phyloP scores from a whole-genome alignment of 2,797 vertebrate genomes.

The Parotocinclus haroldoi region DNA sequence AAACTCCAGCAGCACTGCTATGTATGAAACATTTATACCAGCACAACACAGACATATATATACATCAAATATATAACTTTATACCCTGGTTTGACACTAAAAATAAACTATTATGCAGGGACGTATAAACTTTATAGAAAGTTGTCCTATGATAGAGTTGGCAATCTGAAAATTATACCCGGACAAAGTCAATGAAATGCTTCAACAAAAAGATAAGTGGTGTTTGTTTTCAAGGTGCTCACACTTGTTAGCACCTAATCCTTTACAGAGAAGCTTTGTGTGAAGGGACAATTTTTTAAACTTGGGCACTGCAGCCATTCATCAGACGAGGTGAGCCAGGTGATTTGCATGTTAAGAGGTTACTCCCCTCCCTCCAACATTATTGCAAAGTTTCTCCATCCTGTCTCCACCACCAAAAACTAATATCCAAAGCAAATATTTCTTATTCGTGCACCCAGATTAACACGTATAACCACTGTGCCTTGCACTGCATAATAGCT shows the following conservation, averaged over 20 bases:
- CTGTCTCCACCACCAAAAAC: constrained; percentile 58
- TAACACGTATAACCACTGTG: constrained; percentile 72
- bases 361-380: constrained; percentile 46
- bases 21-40: too few species aligned
- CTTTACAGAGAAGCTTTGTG: constrained; percentile 41
- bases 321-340: constrained; percentile 52
- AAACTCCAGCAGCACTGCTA: too few species aligned
- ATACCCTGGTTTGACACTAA: too few species aligned
- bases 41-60: too few species aligned
- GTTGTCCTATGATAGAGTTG: too few species aligned
- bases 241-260: constrained; percentile 40
- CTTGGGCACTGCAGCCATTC: constrained; percentile 43
- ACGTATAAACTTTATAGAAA: too few species aligned
- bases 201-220: constrained; percentile 29
- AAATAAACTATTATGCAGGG: too few species aligned
- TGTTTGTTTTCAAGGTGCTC: constrained; percentile 46
- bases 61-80: too few species aligned
- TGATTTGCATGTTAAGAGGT: constrained; percentile 62
- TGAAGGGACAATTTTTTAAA: constrained; percentile 50
- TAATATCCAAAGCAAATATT: constrained; percentile 76
- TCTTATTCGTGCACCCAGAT: constrained; percentile 64
- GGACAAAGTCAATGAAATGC: constrained; percentile 21
- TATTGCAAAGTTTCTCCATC: constrained; percentile 64
- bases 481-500: constrained; percentile 66
- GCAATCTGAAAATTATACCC: background rate